These are phyloP conservation scores for Orthosia cruda DNA, from an alignment of 2,888 invertebrate genomes.

Conservation along the genomic window DNA sequence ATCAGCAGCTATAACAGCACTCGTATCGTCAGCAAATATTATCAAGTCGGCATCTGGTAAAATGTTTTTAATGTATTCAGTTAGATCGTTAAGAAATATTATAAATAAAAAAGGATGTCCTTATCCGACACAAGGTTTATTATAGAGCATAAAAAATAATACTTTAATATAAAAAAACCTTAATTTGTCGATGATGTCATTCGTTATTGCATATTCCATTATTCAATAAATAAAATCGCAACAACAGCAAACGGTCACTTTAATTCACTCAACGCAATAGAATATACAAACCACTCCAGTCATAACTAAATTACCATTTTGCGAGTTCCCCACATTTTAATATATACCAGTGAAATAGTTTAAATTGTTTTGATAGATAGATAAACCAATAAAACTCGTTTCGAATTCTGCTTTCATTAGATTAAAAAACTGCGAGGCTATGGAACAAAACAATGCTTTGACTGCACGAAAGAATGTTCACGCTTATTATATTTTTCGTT, in stretches of 20 bases:
- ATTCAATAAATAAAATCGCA: background rate
- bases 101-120: no score
- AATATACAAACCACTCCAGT: slow-evolving; percentile 57
- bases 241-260: background rate
- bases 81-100: no score
- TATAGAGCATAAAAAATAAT: no score
- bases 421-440: slow-evolving; percentile 29
- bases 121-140: no score
- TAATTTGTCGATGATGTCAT: background rate
- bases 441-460: slow-evolving; percentile 46
- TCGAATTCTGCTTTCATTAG: slow-evolving; percentile 36
- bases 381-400: slow-evolving; percentile 48
- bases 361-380: slow-evolving; percentile 54
- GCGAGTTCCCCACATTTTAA: slow-evolving; percentile 51
- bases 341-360: slow-evolving; percentile 50
- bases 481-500: slow-evolving; percentile 26
- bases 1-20: no score
- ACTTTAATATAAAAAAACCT: no score
- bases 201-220: background rate
- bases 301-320: slow-evolving; percentile 56
- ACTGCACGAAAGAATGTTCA: slow-evolving; percentile 26
- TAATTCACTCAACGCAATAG: slow-evolving; percentile 21
- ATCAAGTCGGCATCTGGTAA: no score
- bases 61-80: no score
- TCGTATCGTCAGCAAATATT: no score